These are phyloP conservation scores for Paelopatides confundens DNA, from an alignment of 53 echinoderm and acorn worm genomes.

Conservation along the genomic window DNA sequence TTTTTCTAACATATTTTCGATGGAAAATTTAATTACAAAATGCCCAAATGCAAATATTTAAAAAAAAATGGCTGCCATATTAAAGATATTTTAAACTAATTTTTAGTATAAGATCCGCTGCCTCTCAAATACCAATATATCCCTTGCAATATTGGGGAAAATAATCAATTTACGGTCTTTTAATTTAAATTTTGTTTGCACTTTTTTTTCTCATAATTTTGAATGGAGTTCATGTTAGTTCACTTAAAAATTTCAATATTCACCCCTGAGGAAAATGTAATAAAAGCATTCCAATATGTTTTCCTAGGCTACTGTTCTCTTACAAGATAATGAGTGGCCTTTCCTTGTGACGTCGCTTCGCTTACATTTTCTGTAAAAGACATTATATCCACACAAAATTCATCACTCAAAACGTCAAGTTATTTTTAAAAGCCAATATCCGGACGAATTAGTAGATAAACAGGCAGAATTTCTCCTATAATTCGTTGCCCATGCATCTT, in stretches of 20 bases:
- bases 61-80: too few relatives aligned
- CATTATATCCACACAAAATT: not conserved
- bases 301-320: not conserved
- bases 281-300: not conserved
- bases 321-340: slow-evolving; percentile 11
- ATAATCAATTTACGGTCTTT: too few relatives aligned
- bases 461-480: slow-evolving; percentile 13
- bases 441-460: slow-evolving; percentile 30
- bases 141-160: too few relatives aligned
- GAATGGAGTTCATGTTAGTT: not conserved
- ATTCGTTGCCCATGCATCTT: not conserved
- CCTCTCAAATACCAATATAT: too few relatives aligned
- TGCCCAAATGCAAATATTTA: too few relatives aligned
- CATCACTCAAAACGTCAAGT: slow-evolving; percentile 3
- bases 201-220: not conserved
- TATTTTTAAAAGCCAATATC: slow-evolving; percentile 21
- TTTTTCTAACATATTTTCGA: too few relatives aligned
- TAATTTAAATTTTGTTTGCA: not conserved
- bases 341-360: not conserved
- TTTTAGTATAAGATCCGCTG: too few relatives aligned
- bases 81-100: too few relatives aligned
- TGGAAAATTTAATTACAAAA: too few relatives aligned
- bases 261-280: not conserved
- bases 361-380: not conserved
- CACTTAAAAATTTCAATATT: not conserved